Conservation (phyloP, 2,797 vertebrate genomes). For the Pteropus rufus region DNA sequence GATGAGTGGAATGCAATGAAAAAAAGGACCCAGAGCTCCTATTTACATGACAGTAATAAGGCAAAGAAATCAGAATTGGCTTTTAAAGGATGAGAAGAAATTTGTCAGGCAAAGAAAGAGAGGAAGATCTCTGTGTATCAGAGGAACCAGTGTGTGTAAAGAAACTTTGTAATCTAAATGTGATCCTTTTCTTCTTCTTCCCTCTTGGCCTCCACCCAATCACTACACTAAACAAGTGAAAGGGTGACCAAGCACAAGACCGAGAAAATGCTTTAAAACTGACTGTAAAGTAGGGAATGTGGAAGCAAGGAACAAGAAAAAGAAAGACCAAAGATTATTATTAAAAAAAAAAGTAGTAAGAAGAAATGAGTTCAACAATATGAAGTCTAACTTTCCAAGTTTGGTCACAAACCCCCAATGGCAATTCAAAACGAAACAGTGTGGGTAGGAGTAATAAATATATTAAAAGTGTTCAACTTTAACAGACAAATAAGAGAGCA, state of each 20-base stretch:
- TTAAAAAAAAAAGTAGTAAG: neutral
- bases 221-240: neutral
- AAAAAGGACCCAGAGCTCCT: neutral
- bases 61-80: conserved; percentile 2
- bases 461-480: neutral
- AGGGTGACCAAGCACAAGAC: neutral
- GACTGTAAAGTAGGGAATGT: neutral
- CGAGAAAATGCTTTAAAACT: conserved; percentile 31
- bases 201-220: neutral
- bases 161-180: conserved; percentile 11
- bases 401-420: neutral
- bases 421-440: neutral
- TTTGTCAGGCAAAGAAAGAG: neutral
- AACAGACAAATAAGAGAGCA: neutral
- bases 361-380: neutral
- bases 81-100: conserved; percentile 30
- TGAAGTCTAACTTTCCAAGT: neutral
- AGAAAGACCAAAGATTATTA: neutral
- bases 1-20: neutral
- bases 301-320: neutral
- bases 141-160: neutral
- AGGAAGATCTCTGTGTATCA: neutral
- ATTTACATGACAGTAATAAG: neutral
- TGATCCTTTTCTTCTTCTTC: neutral
- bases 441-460: neutral